A percentile compares a stretch with the other conserved stretches of the same genome.
phyloP scores from a whole-genome alignment of 2,113 vertebrate genomes.

The Leucosticte australis region DNA sequence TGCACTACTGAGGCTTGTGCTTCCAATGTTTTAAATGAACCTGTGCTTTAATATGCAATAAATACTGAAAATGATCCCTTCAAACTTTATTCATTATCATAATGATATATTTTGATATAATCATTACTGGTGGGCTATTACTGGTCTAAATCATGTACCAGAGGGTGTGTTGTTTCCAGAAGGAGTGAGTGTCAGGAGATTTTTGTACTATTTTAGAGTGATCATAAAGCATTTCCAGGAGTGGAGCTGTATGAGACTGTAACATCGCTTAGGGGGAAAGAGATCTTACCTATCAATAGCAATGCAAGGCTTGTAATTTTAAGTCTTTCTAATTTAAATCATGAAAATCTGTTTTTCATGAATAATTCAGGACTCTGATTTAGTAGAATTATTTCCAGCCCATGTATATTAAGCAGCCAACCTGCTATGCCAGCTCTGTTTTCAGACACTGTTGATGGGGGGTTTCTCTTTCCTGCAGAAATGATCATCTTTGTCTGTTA shows the following conservation, averaged over 20 bases:
- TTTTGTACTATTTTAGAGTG: background rate
- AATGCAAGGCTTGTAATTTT: constrained; percentile 19
- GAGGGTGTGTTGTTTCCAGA: background rate
- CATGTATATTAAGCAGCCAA: constrained; percentile 62
- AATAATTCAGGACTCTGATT: constrained; percentile 62
- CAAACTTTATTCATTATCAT: background rate
- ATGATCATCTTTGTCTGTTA: constrained; percentile 46
- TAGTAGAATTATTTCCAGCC: constrained; percentile 58
- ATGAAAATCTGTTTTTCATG: constrained; percentile 62
- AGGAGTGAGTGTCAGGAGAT: background rate
- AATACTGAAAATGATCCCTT: background rate
- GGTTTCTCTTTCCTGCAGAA: constrained; percentile 33
- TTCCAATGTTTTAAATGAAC: background rate
- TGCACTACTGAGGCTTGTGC: background rate
- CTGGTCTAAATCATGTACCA: background rate
- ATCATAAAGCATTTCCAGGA: constrained; percentile 23
- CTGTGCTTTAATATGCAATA: background rate
- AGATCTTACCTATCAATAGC: constrained; percentile 34
- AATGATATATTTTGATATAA: background rate
- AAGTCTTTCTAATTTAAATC: constrained; percentile 62
- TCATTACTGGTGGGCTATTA: background rate
- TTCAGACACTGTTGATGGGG: constrained; percentile 13
- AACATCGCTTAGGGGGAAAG: background rate
- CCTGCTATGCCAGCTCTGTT: constrained; percentile 31
- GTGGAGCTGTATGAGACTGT: background rate